Percentiles rank a stretch among this genome's conserved stretches.
Conservation (phyloP, 2,888 invertebrate genomes). For the Hecatera dysodea region DNA sequence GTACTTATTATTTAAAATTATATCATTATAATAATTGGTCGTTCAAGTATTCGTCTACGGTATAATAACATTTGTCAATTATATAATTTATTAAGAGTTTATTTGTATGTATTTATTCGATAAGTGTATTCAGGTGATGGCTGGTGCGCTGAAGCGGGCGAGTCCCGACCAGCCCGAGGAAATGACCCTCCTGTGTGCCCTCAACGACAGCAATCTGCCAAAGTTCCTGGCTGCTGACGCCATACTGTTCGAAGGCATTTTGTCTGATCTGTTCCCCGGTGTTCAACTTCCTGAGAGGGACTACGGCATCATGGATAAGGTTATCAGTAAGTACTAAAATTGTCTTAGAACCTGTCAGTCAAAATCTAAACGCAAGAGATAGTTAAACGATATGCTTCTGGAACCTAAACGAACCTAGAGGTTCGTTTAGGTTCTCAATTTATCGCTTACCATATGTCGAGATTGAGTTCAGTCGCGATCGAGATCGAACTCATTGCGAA, state of each 20-base stretch:
- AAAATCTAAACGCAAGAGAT: too few species aligned
- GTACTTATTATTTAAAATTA: too few species aligned
- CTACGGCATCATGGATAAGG: conserved; percentile 94
- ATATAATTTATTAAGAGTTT: too few species aligned
- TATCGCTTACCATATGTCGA: background rate
- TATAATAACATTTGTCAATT: too few species aligned
- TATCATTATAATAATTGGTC: too few species aligned
- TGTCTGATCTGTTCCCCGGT: conserved; percentile 97
- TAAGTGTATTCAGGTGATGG: conserved; percentile 92
- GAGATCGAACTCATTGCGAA: background rate
- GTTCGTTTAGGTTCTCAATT: background rate
- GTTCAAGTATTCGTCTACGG: too few species aligned
- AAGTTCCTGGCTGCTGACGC: conserved; percentile 97
- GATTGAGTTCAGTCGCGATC: background rate
- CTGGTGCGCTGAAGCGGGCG: conserved; percentile 96
- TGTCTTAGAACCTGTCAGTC: background rate
- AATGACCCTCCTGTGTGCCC: conserved; percentile 95
- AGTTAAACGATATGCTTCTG: too few species aligned
- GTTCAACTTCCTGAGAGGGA: conserved; percentile 94
- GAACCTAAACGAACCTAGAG: too few species aligned
- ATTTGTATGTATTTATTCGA: too few species aligned
- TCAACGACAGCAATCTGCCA: conserved; percentile 97
- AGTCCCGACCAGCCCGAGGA: conserved; percentile 96
- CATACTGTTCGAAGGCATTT: conserved; percentile 95
- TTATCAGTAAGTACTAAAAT: conserved; percentile 85